Evolutionary conservation across 2,888 invertebrate genomes (phyloP), one percentile per base, ranked within the genome.

Genomic region (Frankliniella intonsa): DNA sequence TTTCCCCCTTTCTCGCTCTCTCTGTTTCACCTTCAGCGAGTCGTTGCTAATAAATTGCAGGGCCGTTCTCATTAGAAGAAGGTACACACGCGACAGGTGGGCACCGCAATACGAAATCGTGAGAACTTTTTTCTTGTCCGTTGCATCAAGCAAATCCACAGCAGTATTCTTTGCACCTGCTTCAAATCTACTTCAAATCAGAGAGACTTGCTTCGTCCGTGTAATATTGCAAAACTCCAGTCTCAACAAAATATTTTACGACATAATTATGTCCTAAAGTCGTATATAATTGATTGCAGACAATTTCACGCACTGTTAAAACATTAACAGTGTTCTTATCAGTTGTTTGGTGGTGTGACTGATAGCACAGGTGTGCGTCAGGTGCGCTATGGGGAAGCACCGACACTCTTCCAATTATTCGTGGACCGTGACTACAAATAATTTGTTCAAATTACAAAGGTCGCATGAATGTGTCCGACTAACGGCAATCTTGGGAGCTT

Each of bases 21-120:
- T 38, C 38, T 38, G 38, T 76, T 76, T 76, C 69, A 76, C 69
- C 69, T 25, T 76, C 69, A 25, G 69, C 25, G 12, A 12, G 12
- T 22, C 25, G 69, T 12, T 25, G 69, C 69, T 76, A 76, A 76
- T 76, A 76, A 76, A 76, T 76, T 76, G 69, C 69, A 25, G 69
- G 69, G 69, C 69, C 69, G 69, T 22, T 76, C 69, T 76, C 69
- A 22, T 76, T 76, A 76, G 69, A 25, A 22, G 22, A 76, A 25
- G 12, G 69, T 22, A 14, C 62, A 17, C 62, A 17, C 62, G n/a
- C 62, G 55, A 55, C 38, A 38, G 55, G 55, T 12, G 55, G 55
- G 17, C 19, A 62, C 14, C 69, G 22, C 69, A 9, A 22, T 14
- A 76, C 69, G 25, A 76, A 76, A 9, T 76, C 69, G 69, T 76